Percentiles rank a stretch among this genome's conserved stretches.
Conservation (phyloP, 2,797 vertebrate species). For the Rhabdophis nuchalis region DNA sequence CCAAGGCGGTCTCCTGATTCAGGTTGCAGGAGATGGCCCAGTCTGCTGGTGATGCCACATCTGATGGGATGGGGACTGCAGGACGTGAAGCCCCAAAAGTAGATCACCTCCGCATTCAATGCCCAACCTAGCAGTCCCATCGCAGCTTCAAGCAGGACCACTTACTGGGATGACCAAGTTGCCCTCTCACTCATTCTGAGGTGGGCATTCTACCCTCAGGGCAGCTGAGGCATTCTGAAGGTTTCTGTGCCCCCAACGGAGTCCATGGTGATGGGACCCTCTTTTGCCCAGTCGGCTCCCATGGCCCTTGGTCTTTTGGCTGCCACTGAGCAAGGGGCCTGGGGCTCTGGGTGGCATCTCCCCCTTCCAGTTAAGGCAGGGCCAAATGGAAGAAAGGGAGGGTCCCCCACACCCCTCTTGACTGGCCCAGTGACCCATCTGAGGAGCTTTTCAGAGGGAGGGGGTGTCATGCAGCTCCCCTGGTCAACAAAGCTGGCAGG, state of each 20-base stretch:
- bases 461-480: background rate
- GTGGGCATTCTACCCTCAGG: background rate
- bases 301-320: background rate
- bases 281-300: background rate
- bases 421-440: background rate
- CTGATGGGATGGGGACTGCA: background rate
- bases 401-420: background rate
- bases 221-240: slow-evolving; percentile 29
- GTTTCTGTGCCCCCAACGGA: background rate
- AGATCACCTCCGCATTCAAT: background rate
- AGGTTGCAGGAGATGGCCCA: background rate
- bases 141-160: slow-evolving; percentile 9
- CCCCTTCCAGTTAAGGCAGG: background rate
- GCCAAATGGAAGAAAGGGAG: background rate
- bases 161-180: slow-evolving; percentile 35
- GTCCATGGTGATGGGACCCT: background rate
- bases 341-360: background rate
- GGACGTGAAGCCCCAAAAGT: background rate
- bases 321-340: background rate
- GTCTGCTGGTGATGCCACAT: background rate
- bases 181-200: slow-evolving; percentile 27
- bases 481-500: background rate
- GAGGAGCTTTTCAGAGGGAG: background rate
- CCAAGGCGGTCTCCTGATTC: background rate
- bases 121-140: background rate